Evolutionary conservation across 2,113 vertebrate genomes (phyloP).

Genomic region (Antigone vipio): DNA sequence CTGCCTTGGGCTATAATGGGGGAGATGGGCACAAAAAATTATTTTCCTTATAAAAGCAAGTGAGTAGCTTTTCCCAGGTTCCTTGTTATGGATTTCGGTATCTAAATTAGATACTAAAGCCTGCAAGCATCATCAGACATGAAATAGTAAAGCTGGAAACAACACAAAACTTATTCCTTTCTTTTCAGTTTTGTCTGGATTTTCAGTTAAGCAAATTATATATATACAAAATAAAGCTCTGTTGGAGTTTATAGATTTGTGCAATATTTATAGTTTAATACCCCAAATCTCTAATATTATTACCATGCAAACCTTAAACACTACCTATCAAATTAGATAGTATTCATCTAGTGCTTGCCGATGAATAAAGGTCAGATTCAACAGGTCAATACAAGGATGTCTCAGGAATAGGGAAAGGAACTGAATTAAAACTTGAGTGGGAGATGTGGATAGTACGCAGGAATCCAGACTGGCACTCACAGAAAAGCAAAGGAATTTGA

Average conservation of each 20-base stretch:
- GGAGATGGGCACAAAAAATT: neutral
- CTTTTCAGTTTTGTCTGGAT: neutral
- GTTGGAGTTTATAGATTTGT: neutral
- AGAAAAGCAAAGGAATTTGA: neutral
- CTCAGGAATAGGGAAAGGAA: neutral
- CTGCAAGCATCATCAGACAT: neutral
- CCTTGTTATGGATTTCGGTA: neutral
- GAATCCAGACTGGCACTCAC: neutral
- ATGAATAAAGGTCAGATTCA: neutral
- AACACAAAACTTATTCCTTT: neutral
- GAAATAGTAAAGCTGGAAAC: neutral
- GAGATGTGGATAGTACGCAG: neutral
- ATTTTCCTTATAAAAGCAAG: neutral
- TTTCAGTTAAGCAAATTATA: neutral
- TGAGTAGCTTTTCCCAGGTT: conserved; percentile 5
- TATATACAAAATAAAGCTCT: neutral
- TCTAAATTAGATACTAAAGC: neutral
- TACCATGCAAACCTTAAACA: neutral
- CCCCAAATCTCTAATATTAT: neutral
- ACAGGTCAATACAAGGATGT: neutral
- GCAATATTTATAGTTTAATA: neutral
- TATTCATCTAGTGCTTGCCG: neutral
- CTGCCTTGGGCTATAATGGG: neutral
- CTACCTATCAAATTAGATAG: neutral
- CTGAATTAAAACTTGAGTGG: neutral